A percentile compares a stretch with the other conserved stretches of the same genome.
phyloP scores from a whole-genome alignment of 1,140 invertebrate species.

The Maniola jurtina region DNA sequence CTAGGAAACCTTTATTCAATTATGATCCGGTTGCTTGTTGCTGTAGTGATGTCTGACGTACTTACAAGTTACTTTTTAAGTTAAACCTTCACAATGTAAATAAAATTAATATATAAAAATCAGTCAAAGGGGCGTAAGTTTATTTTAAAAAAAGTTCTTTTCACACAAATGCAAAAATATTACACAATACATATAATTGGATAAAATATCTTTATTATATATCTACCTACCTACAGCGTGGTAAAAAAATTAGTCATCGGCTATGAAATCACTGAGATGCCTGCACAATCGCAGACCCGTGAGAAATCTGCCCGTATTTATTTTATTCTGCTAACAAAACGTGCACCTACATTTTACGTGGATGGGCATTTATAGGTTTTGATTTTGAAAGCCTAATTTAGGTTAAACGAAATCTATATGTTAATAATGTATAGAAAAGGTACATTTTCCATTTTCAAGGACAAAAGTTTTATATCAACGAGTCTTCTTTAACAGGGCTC shows the following conservation, averaged over 20 bases:
- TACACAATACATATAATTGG: no score
- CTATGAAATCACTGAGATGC: constrained; percentile 21
- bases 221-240: constrained; percentile 3
- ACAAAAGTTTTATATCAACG: no score
- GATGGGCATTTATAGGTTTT: neutral
- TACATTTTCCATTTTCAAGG: no score
- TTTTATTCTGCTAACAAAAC: constrained; percentile 12
- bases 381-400: no score
- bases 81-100: no score
- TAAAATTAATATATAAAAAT: no score
- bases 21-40: neutral
- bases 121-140: no score
- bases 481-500: no score
- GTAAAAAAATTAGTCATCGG: constrained; percentile 24
- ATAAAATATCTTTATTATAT: neutral
- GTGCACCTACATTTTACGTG: neutral
- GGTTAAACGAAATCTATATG: no score
- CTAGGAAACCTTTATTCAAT: neutral
- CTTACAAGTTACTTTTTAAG: neutral
- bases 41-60: neutral
- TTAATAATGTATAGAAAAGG: no score
- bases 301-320: constrained; percentile 20
- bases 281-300: constrained; percentile 13
- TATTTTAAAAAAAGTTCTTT: no score
- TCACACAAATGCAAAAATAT: no score